phyloP scores from a whole-genome alignment of 2,888 invertebrate genomes.

The Schizotus pectinicornis region DNA sequence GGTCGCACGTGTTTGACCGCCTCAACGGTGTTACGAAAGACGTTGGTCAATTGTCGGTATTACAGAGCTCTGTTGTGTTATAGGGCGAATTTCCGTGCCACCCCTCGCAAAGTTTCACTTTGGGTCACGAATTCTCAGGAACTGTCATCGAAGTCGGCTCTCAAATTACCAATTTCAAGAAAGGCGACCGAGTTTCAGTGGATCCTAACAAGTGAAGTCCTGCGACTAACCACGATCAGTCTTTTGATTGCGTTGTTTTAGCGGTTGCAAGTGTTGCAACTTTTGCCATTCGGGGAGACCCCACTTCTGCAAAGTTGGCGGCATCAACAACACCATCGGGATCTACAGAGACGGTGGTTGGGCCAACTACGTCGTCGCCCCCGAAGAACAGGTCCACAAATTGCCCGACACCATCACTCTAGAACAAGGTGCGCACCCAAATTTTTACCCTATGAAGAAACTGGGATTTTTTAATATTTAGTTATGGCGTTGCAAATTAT shows the following conservation, averaged over 20 bases:
- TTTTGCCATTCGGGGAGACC: constrained; percentile 69
- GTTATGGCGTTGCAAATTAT: no score
- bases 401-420: constrained; percentile 64
- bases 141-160: constrained; percentile 64
- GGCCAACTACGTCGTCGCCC: constrained; percentile 69
- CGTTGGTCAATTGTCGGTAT: constrained; percentile 1
- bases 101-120: constrained; percentile 60
- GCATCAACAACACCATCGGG: constrained; percentile 67
- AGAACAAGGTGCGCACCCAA: constrained; percentile 61
- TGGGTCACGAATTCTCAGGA: constrained; percentile 76
- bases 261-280: constrained; percentile 67
- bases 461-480: no score
- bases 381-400: constrained; percentile 67
- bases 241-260: constrained; percentile 46
- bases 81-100: constrained; percentile 73
- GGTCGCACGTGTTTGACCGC: no score
- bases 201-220: constrained; percentile 70
- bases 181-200: constrained; percentile 71
- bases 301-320: constrained; percentile 68
- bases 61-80: constrained; percentile 4
- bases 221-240: background rate
- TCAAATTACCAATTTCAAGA: constrained; percentile 63
- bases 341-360: constrained; percentile 73
- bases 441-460: background rate
- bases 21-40: no score